phyloP scores from a whole-genome alignment of 2,113 vertebrate species.

The Catagonus wagneri region DNA sequence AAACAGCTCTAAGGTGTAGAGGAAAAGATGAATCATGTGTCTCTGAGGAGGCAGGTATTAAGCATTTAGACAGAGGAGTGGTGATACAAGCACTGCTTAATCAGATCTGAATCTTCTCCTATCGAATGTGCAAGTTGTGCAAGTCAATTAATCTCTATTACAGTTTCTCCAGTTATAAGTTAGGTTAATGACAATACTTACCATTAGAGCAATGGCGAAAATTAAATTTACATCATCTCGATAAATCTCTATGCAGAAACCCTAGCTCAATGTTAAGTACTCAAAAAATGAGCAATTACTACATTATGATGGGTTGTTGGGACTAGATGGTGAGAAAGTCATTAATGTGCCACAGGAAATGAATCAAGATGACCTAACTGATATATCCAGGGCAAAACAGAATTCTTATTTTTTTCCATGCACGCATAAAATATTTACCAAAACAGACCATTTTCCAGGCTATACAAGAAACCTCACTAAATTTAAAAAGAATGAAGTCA shows the following conservation, averaged over 20 bases:
- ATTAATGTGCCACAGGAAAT: background rate
- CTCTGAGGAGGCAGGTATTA: background rate
- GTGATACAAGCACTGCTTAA: rapidly evolving
- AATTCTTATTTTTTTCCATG: background rate
- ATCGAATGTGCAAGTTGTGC: background rate
- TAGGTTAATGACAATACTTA: background rate
- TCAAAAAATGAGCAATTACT: background rate
- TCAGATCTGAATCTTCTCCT: background rate
- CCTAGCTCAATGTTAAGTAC: background rate
- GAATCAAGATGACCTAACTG: background rate
- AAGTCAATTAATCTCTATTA: background rate
- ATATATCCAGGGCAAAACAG: background rate
- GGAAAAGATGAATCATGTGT: background rate
- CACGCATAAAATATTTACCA: background rate
- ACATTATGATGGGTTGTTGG: background rate
- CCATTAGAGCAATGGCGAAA: background rate
- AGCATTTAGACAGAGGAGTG: background rate
- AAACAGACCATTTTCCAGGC: background rate
- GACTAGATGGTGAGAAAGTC: background rate
- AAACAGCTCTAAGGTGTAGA: background rate
- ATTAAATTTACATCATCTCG: background rate
- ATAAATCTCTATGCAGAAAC: background rate
- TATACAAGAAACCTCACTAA: background rate
- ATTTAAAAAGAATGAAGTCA: background rate
- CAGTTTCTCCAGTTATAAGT: background rate